Percentiles rank a stretch among this genome's conserved stretches.
Evolutionary conservation across 30 jellyfish, hydroid and myxozoan genomes (phyloP).

Genomic region (Turritopsis dohrnii): DNA sequence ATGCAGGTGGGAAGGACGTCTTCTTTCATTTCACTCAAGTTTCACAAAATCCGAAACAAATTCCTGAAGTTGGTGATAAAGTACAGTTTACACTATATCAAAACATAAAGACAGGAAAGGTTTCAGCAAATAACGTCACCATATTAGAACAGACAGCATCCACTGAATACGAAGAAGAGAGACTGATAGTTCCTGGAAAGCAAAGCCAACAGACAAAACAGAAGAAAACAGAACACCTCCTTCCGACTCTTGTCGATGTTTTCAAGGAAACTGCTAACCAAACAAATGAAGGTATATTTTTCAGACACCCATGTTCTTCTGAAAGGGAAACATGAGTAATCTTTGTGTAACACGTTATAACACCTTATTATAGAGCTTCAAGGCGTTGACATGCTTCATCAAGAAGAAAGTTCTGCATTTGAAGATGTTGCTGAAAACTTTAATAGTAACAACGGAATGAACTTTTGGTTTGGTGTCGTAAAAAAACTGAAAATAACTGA

Average conservation of each 20-base stretch:
- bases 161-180: not conserved
- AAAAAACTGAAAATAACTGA: not conserved
- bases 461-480: conserved; percentile 20
- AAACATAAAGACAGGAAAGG: not conserved
- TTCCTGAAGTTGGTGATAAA: not conserved
- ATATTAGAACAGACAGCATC: not conserved
- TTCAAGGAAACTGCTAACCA: no score
- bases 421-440: not conserved
- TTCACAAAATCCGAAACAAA: conserved; percentile 5
- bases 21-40: conserved; percentile 36
- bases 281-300: no score
- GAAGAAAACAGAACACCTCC: no score
- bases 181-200: not conserved
- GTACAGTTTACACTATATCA: not conserved
- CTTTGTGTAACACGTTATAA: no score
- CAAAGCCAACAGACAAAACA: not conserved
- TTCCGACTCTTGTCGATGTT: no score
- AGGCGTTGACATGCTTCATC: no score
- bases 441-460: not conserved
- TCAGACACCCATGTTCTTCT: no score
- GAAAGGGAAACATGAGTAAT: no score
- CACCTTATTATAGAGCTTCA: no score
- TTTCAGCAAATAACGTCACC: not conserved
- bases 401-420: no score
- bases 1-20: conserved; percentile 11